phyloP scores from a whole-genome alignment of 2,113 vertebrate species.

The Campylomormyrus numenius region DNA sequence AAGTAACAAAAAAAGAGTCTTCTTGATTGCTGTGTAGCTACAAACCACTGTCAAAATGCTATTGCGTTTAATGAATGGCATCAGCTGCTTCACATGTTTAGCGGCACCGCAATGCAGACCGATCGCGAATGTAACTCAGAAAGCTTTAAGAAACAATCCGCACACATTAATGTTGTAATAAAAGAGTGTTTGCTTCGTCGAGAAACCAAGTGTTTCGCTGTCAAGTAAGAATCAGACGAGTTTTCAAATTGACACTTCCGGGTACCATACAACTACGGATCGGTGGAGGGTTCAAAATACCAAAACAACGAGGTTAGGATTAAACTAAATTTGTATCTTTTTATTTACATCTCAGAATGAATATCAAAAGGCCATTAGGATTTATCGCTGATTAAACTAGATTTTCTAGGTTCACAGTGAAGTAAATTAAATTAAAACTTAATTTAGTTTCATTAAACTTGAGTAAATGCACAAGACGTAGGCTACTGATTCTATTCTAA shows the following conservation, averaged over 20 bases:
- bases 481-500: background rate
- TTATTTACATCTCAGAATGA: background rate
- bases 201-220: background rate
- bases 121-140: background rate
- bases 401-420: background rate
- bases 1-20: background rate
- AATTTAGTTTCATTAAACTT: background rate
- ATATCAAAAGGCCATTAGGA: background rate
- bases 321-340: background rate
- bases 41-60: background rate
- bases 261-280: constrained; percentile 1
- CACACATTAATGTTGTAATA: background rate
- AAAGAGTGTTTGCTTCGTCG: background rate
- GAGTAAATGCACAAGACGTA: background rate
- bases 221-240: background rate
- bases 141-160: background rate
- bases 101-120: background rate
- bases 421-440: background rate
- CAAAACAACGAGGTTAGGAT: background rate
- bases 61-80: background rate
- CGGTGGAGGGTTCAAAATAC: background rate
- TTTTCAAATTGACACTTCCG: background rate
- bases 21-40: background rate
- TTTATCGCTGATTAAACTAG: background rate
- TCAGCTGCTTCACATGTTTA: background rate